These are phyloP conservation scores for Phalanger gymnotis DNA, from an alignment of 2,797 vertebrate species.

Conservation along the genomic window DNA sequence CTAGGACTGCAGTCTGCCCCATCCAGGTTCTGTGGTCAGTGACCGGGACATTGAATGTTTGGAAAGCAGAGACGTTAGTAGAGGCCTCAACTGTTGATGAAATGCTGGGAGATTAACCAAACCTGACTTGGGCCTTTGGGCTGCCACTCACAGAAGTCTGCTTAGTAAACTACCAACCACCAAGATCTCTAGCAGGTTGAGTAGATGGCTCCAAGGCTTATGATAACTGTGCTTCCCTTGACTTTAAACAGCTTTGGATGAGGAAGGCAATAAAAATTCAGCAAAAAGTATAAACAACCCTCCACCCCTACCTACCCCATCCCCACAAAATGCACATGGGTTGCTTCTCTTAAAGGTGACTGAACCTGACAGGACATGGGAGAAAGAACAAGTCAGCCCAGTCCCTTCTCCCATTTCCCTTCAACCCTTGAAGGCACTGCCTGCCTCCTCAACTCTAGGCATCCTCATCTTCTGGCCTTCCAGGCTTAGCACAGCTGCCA, in stretches of 20 bases:
- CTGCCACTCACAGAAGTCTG: constrained; percentile 61
- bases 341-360: background rate
- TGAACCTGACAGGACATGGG: background rate
- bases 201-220: constrained; percentile 69
- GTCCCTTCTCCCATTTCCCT: background rate
- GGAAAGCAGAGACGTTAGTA: constrained; percentile 43
- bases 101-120: constrained; percentile 74
- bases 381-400: background rate
- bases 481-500: background rate
- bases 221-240: constrained; percentile 64
- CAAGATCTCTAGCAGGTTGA: constrained; percentile 65
- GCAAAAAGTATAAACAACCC: constrained; percentile 41
- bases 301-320: no score
- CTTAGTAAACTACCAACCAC: constrained; percentile 77
- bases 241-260: constrained; percentile 64
- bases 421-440: background rate
- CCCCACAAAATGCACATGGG: background rate
- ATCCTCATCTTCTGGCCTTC: background rate
- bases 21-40: constrained; percentile 24
- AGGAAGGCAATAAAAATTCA: constrained; percentile 61
- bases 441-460: background rate
- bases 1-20: background rate
- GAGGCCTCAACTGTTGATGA: constrained; percentile 62
- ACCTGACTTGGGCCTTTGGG: constrained; percentile 23
- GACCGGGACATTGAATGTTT: constrained; percentile 28